Evolutionary conservation across 2,797 vertebrate species (phyloP).

Genomic region (Vireo griseus): DNA sequence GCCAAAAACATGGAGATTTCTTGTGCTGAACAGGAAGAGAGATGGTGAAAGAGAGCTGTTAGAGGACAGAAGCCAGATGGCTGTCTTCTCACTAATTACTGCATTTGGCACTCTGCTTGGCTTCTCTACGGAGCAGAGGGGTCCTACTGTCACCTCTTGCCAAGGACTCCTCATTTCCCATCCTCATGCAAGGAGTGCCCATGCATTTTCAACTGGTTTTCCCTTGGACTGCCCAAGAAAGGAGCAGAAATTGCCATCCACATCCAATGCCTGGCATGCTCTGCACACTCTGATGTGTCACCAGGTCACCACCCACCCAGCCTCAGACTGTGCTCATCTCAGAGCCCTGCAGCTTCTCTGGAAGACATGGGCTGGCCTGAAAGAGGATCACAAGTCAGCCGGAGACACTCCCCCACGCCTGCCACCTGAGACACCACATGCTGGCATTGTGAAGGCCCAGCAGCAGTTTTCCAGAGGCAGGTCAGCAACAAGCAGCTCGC

Average conservation of each 20-base stretch:
- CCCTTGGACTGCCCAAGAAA: not conserved
- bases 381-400: not conserved
- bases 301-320: not conserved
- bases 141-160: not conserved
- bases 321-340: not conserved
- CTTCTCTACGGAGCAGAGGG: not conserved
- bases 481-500: not conserved
- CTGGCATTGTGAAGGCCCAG: not conserved
- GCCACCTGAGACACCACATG: not conserved
- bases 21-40: not conserved
- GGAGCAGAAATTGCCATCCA: fast-evolving
- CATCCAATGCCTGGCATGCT: not conserved
- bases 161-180: not conserved
- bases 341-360: not conserved
- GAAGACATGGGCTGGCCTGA: not conserved
- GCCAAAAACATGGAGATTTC: not conserved
- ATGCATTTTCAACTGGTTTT: not conserved
- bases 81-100: not conserved
- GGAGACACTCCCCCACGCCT: fast-evolving
- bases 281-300: not conserved
- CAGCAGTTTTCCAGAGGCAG: not conserved
- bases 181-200: not conserved
- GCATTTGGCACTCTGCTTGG: not conserved
- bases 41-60: not conserved
- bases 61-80: not conserved